Evolutionary conservation across 2,113 vertebrate genomes (phyloP).

Genomic region (Theropithecus gelada): DNA sequence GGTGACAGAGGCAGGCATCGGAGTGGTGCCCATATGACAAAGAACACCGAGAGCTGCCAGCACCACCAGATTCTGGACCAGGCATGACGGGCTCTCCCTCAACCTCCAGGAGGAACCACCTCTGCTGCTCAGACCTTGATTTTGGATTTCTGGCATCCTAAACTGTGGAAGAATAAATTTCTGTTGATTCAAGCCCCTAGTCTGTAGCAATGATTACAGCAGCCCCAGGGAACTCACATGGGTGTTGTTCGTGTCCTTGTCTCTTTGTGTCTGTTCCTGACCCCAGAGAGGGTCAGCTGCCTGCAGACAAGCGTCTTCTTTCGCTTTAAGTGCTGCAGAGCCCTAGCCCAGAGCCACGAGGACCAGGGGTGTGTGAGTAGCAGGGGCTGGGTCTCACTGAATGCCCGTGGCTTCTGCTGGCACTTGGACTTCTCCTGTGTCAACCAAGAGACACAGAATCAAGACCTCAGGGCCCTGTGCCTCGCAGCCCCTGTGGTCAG

Average conservation of each 20-base stretch:
- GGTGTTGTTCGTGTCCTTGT: neutral
- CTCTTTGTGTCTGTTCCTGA: neutral
- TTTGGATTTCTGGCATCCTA: neutral
- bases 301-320: neutral
- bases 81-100: accelerated
- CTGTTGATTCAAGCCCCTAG: neutral
- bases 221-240: neutral
- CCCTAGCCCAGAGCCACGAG: neutral
- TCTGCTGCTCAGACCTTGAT: neutral
- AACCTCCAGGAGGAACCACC: too few relatives aligned
- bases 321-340: accelerated
- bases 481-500: neutral
- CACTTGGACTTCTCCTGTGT: neutral
- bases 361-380: neutral
- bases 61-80: neutral
- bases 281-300: neutral
- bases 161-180: neutral
- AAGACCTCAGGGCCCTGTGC: neutral
- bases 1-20: neutral
- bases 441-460: neutral
- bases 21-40: neutral
- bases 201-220: neutral
- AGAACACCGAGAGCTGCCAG: accelerated
- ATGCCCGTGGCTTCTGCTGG: neutral
- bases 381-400: neutral